A percentile compares a stretch with the other conserved stretches of the same genome.
Conservation (phyloP, 2,888 invertebrate species). For the Drosophila paucipuncta region DNA sequence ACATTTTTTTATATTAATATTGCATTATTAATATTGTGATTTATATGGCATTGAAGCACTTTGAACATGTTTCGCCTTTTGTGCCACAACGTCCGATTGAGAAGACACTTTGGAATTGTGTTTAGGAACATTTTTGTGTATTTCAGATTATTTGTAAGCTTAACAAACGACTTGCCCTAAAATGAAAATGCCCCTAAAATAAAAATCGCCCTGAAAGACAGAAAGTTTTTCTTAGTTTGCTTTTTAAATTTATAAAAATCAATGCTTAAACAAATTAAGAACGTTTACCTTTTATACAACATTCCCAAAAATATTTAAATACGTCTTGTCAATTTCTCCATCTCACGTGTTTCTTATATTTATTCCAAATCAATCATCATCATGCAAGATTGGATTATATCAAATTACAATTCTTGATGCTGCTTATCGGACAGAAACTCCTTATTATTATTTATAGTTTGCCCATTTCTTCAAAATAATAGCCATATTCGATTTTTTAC, state of each 20-base stretch:
- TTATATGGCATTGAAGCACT: neutral
- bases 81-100: neutral
- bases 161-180: neutral
- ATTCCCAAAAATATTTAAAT: neutral
- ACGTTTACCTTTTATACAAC: neutral
- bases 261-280: neutral
- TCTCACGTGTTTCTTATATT: neutral
- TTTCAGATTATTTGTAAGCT: neutral
- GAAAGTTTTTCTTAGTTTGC: neutral
- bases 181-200: neutral
- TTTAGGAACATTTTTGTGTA: neutral
- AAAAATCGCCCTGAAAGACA: neutral
- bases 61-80: neutral
- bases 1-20: no score
- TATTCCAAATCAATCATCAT: neutral
- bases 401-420: no score
- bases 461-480: neutral
- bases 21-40: slow-evolving; percentile 10
- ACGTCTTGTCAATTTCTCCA: no score
- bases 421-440: neutral
- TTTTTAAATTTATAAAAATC: neutral
- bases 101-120: neutral
- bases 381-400: no score
- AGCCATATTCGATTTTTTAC: neutral
- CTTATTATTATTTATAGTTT: no score